Base-by-base conservation (phyloP, 2,797 vertebrate genomes). In the Enteromius argenteus region DNA sequence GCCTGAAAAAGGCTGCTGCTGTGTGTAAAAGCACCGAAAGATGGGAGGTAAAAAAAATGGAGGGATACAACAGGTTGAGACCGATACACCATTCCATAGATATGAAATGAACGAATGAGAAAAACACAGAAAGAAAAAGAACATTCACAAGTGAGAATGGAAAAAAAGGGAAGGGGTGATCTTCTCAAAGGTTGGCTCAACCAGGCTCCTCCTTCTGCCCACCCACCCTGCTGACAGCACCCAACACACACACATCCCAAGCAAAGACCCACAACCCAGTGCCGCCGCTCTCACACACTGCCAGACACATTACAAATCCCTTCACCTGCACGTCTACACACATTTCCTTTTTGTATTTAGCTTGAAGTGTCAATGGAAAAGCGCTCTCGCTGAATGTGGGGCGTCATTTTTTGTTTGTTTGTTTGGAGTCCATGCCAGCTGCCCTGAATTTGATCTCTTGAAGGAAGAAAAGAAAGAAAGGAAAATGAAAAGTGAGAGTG, bases 391-490 rank as follows among this genome's bases (percentile, higher is more conserved):
- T 88, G 90, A 90, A 92, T 93, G 89, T 93, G 92, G 92, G 92
- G 89, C 91, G 90, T 88, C 88, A 89, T 46, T 30, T 80, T 77
- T 86, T 74, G 46, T 23, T 73, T 77, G 67, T 91, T 77, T 79
- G 91, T 93, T 93, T 93, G 94, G 94, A 95, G 94, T 94, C 94
- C 93, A 94, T 93, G 93, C 93, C 92, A 94, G 94, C 93, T 94
- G 93, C 94, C 94, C 94, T 94, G 93, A 95, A 94, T 94, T 94
- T 94, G 93, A 91, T 94, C 92, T 92, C 88, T 93, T 91, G 81
- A 91, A 91, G 90, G 92, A 89, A 89, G 89, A 84, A 78, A 86
- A 86, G 80, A 91, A 90, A 89, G 78, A 89, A 72, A 68, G 32
- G 81, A 42, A 80, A 71, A 75, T 71, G 49, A 81, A 81, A 86